A percentile compares a stretch with the other conserved stretches of the same genome.
phyloP scores from a whole-genome alignment of 1,140 invertebrate genomes.

The Metaphire vulgaris region DNA sequence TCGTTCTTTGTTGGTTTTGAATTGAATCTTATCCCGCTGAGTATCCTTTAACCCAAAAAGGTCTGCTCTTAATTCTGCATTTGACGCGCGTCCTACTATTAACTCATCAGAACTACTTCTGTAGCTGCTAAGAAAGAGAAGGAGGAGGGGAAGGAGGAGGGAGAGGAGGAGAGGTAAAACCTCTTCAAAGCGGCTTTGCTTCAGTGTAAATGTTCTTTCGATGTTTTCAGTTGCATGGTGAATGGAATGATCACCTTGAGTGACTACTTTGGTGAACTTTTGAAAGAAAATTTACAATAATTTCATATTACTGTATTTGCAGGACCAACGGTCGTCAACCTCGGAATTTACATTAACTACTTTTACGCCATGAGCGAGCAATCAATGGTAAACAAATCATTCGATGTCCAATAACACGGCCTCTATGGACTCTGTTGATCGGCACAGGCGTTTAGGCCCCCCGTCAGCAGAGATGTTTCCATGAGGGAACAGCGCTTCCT shows the following conservation, averaged over 20 bases:
- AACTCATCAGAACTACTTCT: too few species aligned
- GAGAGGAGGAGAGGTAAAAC: too few species aligned
- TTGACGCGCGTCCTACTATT: too few species aligned
- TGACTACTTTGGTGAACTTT: neutral
- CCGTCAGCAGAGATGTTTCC: neutral
- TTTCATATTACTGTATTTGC: neutral
- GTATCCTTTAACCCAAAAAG: too few species aligned
- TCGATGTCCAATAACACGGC: neutral
- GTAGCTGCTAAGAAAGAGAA: too few species aligned
- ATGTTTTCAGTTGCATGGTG: too few species aligned
- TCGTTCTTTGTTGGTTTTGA: too few species aligned
- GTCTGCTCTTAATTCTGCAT: too few species aligned
- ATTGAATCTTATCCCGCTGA: too few species aligned
- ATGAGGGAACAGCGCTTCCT: neutral
- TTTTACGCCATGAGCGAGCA: slow-evolving; percentile 33
- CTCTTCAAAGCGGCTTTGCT: neutral
- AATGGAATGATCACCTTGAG: too few species aligned
- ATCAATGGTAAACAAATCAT: slow-evolving; percentile 28
- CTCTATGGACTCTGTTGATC: neutral
- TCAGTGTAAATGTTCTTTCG: too few species aligned
- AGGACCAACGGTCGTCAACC: slow-evolving; percentile 15
- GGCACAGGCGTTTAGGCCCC: neutral
- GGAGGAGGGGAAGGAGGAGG: too few species aligned
- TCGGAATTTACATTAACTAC: slow-evolving; percentile 32
- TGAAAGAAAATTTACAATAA: neutral